Conservation (phyloP, 2,113 vertebrate species). For the Cyrtonyx montezumae region DNA sequence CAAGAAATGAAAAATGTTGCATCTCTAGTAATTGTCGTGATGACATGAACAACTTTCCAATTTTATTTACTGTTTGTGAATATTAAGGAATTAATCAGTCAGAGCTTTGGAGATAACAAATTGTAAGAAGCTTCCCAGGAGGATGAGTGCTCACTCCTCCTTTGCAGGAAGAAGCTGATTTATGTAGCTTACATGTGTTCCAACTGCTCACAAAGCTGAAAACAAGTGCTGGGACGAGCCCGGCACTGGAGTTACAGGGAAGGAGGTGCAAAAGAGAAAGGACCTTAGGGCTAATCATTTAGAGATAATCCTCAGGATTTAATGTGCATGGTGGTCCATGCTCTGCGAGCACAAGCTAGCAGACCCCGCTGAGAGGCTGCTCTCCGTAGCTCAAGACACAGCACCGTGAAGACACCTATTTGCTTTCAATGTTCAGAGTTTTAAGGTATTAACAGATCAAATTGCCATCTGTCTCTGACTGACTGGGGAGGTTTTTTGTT, state of each 20-base stretch:
- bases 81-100: neutral
- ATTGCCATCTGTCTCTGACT: neutral
- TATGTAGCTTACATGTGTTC: neutral
- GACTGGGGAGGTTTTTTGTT: neutral
- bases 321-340: neutral
- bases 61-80: constrained; percentile 19
- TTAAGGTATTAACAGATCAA: neutral
- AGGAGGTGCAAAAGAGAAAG: neutral
- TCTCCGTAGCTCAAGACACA: neutral
- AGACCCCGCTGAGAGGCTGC: neutral
- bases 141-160: neutral
- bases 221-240: neutral
- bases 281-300: neutral
- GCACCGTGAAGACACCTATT: neutral
- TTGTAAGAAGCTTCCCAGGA: neutral
- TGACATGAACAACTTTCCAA: neutral
- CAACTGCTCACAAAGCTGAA: constrained; percentile 14
- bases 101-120: neutral
- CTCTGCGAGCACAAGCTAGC: neutral
- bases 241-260: neutral
- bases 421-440: neutral
- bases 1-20: neutral
- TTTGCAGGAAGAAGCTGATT: neutral
- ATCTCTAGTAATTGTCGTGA: neutral
- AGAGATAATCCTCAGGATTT: neutral